These are phyloP conservation scores for Ictidomys tridecemlineatus DNA, from an alignment of 2,113 vertebrate genomes.

Conservation along the genomic window DNA sequence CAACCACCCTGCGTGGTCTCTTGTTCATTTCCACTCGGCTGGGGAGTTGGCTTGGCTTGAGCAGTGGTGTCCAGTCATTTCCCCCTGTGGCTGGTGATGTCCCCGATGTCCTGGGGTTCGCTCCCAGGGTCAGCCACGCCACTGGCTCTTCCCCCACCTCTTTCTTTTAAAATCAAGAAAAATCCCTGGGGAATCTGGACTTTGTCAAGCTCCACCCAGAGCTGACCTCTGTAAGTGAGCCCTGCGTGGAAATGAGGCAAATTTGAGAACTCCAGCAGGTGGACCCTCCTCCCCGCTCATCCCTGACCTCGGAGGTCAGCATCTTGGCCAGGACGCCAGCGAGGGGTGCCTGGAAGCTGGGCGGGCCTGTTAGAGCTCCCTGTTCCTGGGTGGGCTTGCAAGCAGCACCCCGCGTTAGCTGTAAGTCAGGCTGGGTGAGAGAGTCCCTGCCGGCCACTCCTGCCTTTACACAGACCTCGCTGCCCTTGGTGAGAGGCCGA, in stretches of 20 bases:
- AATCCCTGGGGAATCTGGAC: not conserved
- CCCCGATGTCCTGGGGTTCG: not conserved
- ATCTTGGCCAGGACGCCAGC: not conserved
- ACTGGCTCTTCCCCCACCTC: not conserved
- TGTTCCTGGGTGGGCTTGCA: not conserved
- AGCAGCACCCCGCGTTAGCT: not conserved
- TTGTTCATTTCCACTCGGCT: too few relatives aligned
- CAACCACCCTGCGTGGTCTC: not conserved
- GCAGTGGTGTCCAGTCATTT: not conserved
- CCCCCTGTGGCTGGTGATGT: rapidly evolving
- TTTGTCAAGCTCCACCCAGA: not conserved
- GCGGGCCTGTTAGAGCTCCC: not conserved
- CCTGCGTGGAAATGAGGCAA: not conserved
- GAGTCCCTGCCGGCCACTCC: not conserved
- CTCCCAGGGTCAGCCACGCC: not conserved
- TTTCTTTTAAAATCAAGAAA: not conserved
- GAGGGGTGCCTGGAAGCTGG: not conserved
- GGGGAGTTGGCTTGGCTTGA: not conserved
- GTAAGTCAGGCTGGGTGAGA: not conserved
- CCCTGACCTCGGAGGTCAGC: not conserved
- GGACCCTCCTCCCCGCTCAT: not conserved
- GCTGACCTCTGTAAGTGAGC: not conserved
- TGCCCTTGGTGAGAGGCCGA: not conserved
- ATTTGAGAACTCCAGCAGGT: not conserved
- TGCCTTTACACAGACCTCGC: not conserved